Evolutionary conservation across 2,113 vertebrate genomes (phyloP), one percentile per base, ranked within the genome.

Genomic region (Psilopogon haemacephalus): DNA sequence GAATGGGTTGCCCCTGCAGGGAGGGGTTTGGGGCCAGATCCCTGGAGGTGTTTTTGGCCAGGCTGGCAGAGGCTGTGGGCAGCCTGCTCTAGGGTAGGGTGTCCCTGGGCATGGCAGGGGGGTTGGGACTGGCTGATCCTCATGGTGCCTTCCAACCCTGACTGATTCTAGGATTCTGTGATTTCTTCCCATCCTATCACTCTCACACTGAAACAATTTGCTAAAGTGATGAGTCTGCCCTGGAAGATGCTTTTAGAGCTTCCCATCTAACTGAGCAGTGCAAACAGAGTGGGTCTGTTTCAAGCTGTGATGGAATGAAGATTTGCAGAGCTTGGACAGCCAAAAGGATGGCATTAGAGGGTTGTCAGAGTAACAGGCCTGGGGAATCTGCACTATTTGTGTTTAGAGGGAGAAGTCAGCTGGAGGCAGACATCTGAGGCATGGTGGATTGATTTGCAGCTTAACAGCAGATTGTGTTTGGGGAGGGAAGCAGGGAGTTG

Each of bases 281-380:
- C 85, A 94, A 91, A 88, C 27, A 88, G 68, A 54, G 67, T 35
- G 35, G 35, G n/a, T 65, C 52, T 27, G 2, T 59, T 86, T 94
- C 93, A 91, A 93, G 69, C 91, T 95, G 93, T 86, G 91, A 85
- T 86, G 89, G 82, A 95, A 95, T 18, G 82, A 91, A 95, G 91
- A 80, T 86, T 91, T 91, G 58, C 79, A 86, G 64, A 83, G 75
- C 79, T 91, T 79, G 91, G 85, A 71, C 79, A 91, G 87, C 74
- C 75, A 64, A 86, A 96, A 88, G 79, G 82, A 94, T 93, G 89
- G 69, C 89, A 77, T 92, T 86, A 71, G 20, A 33, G 75, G 82
- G 93, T 94, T 94, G 82, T 96, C 93, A 96, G 85, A 95, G 94
- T 89, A 94, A 94, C 91, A 89, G 69, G 52, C 75, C 79, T 93